Evolutionary conservation across 1,140 invertebrate species (phyloP), one percentile per base, ranked within the genome.

Genomic region (Aphis craccivora): DNA sequence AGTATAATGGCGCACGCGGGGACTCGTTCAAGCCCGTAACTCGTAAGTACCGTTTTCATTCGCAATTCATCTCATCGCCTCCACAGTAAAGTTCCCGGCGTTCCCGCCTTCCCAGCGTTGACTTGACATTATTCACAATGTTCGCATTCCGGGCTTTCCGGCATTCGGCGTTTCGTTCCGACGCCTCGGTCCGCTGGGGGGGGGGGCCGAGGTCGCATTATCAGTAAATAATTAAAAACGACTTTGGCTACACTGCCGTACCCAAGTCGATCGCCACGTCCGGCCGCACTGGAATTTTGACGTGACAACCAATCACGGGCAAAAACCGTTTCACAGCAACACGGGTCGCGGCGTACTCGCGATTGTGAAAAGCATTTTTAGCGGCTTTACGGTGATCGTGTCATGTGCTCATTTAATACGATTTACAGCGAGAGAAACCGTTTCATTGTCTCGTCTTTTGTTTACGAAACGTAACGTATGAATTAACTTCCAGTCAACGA

Each of bases 291-390:
- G 88, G 25, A 45, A 25, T 53, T 9, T 1, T 0, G 23, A 86
- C 3, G 6, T 25, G 51, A 89, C 48, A 37, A 53, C 88, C 48
- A 37, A 55, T 89, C 60, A 76, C 60, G 35, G 37, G 23, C 30
- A 37, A 89, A 55, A 89, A 89, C 88, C 88, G 88, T 89, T 89
- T 89, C 23, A 40, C n/a, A 20, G 87, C 48, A 43, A 23, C 43
- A 88, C n/a, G 23, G 81, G 14, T 11, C 40, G 43, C 23, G n/a
- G 45, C 30, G 84, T 88, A 88, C 37, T n/a, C n/a, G n/a, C 3
- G 51, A 89, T 35, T 6, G 87, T 37, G 23, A 40, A 60, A 40
- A 90, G 55, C 88, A 35, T 90, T 90, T 76, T 90, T 90, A 55
- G 88, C 88, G 51, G 88, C 88, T 60, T 76, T 40, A 25, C 25